Percentiles rank a stretch among this genome's conserved stretches.
These are phyloP conservation scores for Tanytarsus gracilentus DNA, from an alignment of 2,888 invertebrate species.

Conservation along the genomic window DNA sequence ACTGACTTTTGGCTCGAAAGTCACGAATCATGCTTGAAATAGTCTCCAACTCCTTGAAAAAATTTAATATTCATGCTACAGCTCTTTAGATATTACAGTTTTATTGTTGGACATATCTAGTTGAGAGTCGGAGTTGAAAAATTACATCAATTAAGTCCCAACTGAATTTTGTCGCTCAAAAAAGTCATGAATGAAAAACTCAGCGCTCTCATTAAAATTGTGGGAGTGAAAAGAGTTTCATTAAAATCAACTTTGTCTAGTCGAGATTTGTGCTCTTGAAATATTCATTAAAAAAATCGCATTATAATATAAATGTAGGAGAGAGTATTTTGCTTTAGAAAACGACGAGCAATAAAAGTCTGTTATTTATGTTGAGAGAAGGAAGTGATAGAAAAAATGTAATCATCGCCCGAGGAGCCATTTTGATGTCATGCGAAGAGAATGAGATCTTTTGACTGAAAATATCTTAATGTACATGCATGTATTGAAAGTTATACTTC, in stretches of 20 bases:
- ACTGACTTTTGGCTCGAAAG: constrained; percentile 1
- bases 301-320: too few species aligned
- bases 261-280: too few species aligned
- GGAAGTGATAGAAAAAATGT: not conserved
- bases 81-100: not conserved
- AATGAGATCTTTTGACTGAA: not conserved
- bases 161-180: constrained; percentile 25
- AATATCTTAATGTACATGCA: not conserved
- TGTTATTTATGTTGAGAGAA: not conserved
- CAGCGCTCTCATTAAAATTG: not conserved
- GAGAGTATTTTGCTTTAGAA: not conserved
- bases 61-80: not conserved
- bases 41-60: not conserved
- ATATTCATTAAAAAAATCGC: too few species aligned
- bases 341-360: not conserved
- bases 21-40: not conserved
- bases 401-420: constrained; percentile 7
- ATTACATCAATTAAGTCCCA: constrained; percentile 27
- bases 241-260: too few species aligned
- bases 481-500: not conserved
- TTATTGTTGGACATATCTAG: not conserved
- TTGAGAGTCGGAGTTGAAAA: not conserved
- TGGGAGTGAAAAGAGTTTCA: not conserved
- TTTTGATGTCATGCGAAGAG: constrained; percentile 3
- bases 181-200: too few species aligned